phyloP scores from a whole-genome alignment of 2,113 vertebrate genomes.

The Pampusana beccarii region DNA sequence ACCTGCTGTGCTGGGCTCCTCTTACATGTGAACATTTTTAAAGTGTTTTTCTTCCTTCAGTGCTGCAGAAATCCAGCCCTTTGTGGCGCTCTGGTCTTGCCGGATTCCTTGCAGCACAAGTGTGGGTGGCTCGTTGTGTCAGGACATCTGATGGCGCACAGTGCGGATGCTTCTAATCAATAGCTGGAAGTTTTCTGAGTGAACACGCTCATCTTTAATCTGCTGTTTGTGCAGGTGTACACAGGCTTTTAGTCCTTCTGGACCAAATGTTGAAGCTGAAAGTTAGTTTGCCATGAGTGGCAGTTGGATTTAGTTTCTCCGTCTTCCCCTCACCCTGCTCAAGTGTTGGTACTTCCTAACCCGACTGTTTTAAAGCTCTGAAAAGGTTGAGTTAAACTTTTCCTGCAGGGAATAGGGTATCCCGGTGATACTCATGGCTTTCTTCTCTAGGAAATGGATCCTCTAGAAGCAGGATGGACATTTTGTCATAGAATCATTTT shows the following conservation, averaged over 20 bases:
- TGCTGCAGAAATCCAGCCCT: neutral
- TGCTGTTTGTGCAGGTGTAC: neutral
- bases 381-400: neutral
- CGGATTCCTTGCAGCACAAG: neutral
- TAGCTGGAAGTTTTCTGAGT: neutral
- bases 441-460: neutral
- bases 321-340: neutral
- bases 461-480: neutral
- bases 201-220: neutral
- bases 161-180: neutral
- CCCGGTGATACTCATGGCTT: neutral
- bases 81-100: too few species aligned
- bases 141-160: neutral
- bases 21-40: neutral
- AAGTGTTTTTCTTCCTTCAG: neutral
- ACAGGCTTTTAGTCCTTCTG: neutral
- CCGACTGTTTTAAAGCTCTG: neutral
- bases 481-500: neutral
- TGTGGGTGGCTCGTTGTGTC: accelerated
- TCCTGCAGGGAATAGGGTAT: neutral
- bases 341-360: neutral
- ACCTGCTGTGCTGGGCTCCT: neutral
- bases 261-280: neutral
- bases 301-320: neutral
- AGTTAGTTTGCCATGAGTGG: accelerated